phyloP scores from a whole-genome alignment of 2,888 invertebrate species.

The Philonicus albiceps region DNA sequence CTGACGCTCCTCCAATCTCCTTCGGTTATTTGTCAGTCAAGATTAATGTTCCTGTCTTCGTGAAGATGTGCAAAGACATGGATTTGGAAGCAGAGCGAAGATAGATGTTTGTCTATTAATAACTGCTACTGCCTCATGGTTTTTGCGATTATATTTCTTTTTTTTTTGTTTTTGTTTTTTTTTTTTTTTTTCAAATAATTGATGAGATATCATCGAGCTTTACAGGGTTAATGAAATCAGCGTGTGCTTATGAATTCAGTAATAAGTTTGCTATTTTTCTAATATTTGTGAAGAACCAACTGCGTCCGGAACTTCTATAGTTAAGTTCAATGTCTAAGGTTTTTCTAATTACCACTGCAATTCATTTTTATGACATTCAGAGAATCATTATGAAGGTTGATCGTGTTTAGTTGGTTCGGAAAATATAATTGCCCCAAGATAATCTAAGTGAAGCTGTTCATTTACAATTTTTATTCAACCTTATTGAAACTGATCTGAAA shows the following conservation, averaged over 20 bases:
- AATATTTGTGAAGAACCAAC: not conserved
- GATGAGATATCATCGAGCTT: not conserved
- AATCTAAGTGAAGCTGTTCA: not conserved
- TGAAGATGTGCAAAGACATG: not conserved
- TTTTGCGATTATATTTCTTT: not conserved
- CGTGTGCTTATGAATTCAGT: not conserved
- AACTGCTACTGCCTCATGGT: not conserved
- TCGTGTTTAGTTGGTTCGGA: not conserved
- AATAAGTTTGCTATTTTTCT: not conserved
- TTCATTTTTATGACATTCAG: not conserved
- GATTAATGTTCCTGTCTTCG: not conserved
- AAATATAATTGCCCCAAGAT: not conserved
- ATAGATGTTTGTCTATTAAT: not conserved
- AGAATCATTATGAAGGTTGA: not conserved
- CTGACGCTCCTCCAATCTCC: not conserved
- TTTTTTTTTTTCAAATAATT: not conserved
- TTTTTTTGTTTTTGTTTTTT: not conserved
- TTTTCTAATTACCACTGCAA: not conserved
- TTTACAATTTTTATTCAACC: not conserved
- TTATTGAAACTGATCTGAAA: not conserved
- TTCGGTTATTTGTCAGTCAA: conserved; percentile 12
- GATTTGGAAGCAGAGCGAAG: not conserved
- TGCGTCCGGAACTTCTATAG: not conserved
- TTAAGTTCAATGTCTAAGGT: not conserved
- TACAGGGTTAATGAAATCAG: not conserved